phyloP scores from a whole-genome alignment of 2,888 invertebrate species.

The Mesoligia furuncula region DNA sequence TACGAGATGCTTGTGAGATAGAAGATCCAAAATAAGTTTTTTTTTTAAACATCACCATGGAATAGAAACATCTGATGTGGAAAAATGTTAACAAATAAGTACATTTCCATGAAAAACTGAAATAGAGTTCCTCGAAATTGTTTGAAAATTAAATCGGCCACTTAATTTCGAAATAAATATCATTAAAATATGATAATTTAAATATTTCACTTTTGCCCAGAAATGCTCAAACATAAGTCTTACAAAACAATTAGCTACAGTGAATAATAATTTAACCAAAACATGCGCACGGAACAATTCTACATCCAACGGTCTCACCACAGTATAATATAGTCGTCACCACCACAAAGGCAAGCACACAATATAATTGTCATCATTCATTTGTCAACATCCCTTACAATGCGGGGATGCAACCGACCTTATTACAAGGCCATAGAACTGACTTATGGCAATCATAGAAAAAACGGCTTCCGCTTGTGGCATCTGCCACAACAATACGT shows the following conservation, averaged over 20 bases:
- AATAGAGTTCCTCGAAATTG: background rate
- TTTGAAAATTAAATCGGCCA: background rate
- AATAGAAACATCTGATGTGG: too few relatives aligned
- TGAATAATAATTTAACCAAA: slow-evolving; percentile 63
- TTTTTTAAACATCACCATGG: background rate
- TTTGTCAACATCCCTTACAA: slow-evolving; percentile 83
- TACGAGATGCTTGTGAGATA: background rate
- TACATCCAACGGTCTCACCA: slow-evolving; percentile 65
- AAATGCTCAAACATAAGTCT: background rate
- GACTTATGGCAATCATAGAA: slow-evolving; percentile 71
- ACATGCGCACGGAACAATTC: slow-evolving; percentile 54
- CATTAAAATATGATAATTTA: background rate
- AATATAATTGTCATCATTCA: slow-evolving; percentile 88
- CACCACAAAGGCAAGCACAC: slow-evolving; percentile 82
- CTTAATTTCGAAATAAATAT: background rate
- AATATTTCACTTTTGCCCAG: background rate
- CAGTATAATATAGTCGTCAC: slow-evolving; percentile 82
- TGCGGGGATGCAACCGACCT: slow-evolving; percentile 69
- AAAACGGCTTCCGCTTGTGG: slow-evolving; percentile 75
- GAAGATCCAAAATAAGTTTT: background rate
- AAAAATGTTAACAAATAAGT: background rate
- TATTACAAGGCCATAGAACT: slow-evolving; percentile 74
- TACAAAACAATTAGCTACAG: slow-evolving; percentile 55
- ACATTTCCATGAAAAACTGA: background rate
- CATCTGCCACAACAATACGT: slow-evolving; percentile 80